Percentiles rank a stretch among this genome's conserved stretches.
Conservation (phyloP, 2,797 vertebrate genomes). For the Rhodeus uyekii region DNA sequence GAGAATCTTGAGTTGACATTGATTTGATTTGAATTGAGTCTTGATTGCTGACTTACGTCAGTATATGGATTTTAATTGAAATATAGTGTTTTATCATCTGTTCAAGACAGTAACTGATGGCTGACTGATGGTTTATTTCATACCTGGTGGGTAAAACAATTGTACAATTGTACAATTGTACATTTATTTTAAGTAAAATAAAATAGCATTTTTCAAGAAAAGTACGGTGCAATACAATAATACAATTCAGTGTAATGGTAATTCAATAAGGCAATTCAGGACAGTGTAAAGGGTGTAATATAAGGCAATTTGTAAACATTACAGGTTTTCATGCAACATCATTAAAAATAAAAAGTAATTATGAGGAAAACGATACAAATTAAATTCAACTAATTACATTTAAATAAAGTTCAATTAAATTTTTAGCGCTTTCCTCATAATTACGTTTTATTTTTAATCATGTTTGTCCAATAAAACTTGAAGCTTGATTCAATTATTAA, state of each 20-base stretch:
- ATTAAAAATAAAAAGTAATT: too few relatives aligned
- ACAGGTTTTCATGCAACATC: conserved; percentile 22
- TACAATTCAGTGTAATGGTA: conserved; percentile 3
- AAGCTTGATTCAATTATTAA: not conserved
- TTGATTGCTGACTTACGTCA: not conserved
- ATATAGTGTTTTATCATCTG: not conserved
- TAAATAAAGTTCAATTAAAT: too few relatives aligned
- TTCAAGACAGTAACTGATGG: not conserved
- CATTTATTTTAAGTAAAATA: too few relatives aligned
- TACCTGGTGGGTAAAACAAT: not conserved
- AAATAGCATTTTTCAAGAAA: not conserved
- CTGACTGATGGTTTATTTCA: not conserved
- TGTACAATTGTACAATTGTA: too few relatives aligned
- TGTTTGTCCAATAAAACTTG: not conserved
- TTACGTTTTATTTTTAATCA: not conserved
- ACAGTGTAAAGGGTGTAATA: conserved; percentile 16
- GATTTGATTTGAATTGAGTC: too few relatives aligned
- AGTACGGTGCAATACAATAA: not conserved
- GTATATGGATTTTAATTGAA: not conserved
- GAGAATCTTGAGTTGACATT: conserved; percentile 1
- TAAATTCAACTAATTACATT: too few relatives aligned
- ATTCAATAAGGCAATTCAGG: conserved; percentile 24
- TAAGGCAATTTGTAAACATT: conserved; percentile 18
- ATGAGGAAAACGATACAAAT: too few relatives aligned
- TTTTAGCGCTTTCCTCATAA: not conserved